Evolutionary conservation across 37 sponge, comb jelly and placozoan genomes (phyloP), one percentile per base, ranked within the genome.

Genomic region (Oopsacas minuta): DNA sequence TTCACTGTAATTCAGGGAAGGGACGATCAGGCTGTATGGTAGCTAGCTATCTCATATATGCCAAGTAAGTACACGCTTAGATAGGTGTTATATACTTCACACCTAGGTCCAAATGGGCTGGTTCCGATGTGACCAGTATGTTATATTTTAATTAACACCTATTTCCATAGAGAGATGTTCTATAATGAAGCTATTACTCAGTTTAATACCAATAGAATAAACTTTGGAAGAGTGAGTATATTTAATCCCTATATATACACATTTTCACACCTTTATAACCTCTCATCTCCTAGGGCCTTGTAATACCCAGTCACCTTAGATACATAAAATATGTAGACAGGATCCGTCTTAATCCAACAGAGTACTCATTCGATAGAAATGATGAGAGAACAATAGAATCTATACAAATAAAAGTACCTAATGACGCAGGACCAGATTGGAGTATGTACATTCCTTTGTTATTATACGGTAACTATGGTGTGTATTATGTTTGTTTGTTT

Each of bases 1-100:
- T 89, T 75, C 89, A 89, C 86, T 89, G 89, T 36, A 89, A 89
- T 28, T 86, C 89, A 35, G 89, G 89, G 0, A 89, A 89, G 83
- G 89, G 89, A 0, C 52, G 89, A 35, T 82, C 89, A 1, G 89
- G 89, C 37, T 86, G 86, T 53, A 7, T 89, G 86, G 51, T 89
- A 23, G 82, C 82, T 34, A 0, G 52, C 30, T 89, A 89, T 69
- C 83, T 89, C 35, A 34, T 89, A 37, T 85, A 86, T 36, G 38
- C 49, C 84, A 85, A 69, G 89, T 89, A 38, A 42, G 86, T 85
- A 10, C 20, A 61, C 28, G 12, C 39, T 28, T 86, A 36, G 39
- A 5, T 82, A 83, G 82, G 28, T 61, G 22, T 34, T 15, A 15
- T 8, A 42, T 42, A 42, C 15, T 17, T 17, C 15, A 42, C 49